phyloP scores from a whole-genome alignment of 2,113 vertebrate genomes.

The Coregonus clupeaformis region DNA sequence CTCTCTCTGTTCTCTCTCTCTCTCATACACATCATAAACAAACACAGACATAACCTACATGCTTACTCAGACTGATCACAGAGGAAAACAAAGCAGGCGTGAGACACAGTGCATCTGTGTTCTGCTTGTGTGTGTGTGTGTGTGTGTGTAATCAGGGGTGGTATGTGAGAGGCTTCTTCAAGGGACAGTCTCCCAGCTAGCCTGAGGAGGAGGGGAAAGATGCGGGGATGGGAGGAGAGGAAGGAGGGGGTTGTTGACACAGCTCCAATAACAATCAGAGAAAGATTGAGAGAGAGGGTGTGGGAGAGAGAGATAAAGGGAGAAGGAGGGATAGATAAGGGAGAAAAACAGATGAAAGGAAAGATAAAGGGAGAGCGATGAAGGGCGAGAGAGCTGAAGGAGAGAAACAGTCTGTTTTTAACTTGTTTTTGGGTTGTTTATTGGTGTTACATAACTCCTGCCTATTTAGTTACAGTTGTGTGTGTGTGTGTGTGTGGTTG shows the following conservation, averaged over 20 bases:
- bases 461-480: conserved; percentile 38
- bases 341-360: conserved; percentile 1
- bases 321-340: neutral
- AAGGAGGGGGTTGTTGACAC: conserved; percentile 4
- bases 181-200: neutral
- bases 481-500: conserved; percentile 34
- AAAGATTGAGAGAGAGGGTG: neutral
- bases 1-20: neutral
- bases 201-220: neutral
- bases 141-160: conserved; percentile 12
- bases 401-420: conserved; percentile 41
- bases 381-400: conserved; percentile 1
- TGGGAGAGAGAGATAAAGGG: conserved; percentile 7
- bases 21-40: conserved; percentile 20
- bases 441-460: conserved; percentile 61
- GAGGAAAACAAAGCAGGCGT: conserved; percentile 13
- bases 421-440: conserved; percentile 66
- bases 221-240: neutral
- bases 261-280: neutral
- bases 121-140: conserved; percentile 52
- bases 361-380: neutral
- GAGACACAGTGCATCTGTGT: conserved; percentile 13
- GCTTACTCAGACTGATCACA: conserved; percentile 25
- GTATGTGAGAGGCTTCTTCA: neutral
- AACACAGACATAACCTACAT: conserved; percentile 8